A percentile compares a stretch with the other conserved stretches of the same genome.
Conservation (phyloP, 2,888 invertebrate genomes). For the Pogonocherus hispidulus region DNA sequence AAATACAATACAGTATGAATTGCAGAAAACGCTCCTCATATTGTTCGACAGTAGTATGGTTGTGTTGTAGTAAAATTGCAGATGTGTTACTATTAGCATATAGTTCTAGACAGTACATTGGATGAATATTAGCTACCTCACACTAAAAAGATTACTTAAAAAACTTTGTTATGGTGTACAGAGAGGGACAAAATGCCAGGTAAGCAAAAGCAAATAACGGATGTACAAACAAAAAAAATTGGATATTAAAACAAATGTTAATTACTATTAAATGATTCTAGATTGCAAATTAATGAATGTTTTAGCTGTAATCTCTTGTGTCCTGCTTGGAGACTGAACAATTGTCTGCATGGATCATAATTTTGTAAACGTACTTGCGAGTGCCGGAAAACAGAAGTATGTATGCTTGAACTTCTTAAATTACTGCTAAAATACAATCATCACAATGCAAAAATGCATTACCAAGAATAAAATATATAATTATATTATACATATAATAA, state of each 20-base stretch:
- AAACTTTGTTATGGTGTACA: conserved; percentile 57
- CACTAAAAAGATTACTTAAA: conserved; percentile 63
- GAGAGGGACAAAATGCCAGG: conserved; percentile 59
- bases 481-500: conserved; percentile 70
- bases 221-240: conserved; percentile 52
- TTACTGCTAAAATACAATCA: conserved; percentile 71
- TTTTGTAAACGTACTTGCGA: conserved; percentile 37
- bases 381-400: conserved; percentile 66
- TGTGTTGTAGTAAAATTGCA: conserved; percentile 53
- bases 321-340: conserved; percentile 57
- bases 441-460: conserved; percentile 83
- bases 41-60: conserved; percentile 48
- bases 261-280: conserved; percentile 52
- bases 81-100: conserved; percentile 59
- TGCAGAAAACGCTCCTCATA: conserved; percentile 43
- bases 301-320: conserved; percentile 63
- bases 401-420: conserved; percentile 66
- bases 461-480: conserved; percentile 86
- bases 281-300: conserved; percentile 64
- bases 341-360: conserved; percentile 21
- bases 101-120: conserved; percentile 60
- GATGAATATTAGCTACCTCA: conserved; percentile 66
- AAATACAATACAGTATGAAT: conserved; percentile 52
- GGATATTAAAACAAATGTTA: conserved; percentile 43
- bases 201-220: conserved; percentile 62